These are phyloP conservation scores for Lucilia cuprina DNA, from an alignment of 1,140 invertebrate genomes.

Conservation along the genomic window DNA sequence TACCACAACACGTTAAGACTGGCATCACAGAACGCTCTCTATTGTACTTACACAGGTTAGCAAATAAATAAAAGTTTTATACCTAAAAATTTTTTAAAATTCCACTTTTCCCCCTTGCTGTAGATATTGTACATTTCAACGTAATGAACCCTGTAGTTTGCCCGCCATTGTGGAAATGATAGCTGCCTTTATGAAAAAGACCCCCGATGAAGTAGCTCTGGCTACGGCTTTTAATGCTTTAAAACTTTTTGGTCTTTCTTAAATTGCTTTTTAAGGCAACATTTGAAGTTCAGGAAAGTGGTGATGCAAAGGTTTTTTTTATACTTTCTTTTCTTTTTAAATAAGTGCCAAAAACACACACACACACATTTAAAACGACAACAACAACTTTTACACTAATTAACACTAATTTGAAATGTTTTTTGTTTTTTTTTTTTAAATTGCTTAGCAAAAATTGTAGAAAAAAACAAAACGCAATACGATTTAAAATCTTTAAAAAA, in stretches of 20 bases:
- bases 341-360: slow-evolving; percentile 5
- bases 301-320: neutral
- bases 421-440: neutral
- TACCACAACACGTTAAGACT: slow-evolving; percentile 86
- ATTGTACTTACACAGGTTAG: slow-evolving; percentile 60
- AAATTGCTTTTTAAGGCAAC: slow-evolving; percentile 51
- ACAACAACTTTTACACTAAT: neutral
- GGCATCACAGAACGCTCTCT: slow-evolving; percentile 81
- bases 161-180: slow-evolving; percentile 94
- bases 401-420: neutral
- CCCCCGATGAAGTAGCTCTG: slow-evolving; percentile 88
- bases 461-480: neutral
- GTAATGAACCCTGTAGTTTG: slow-evolving; percentile 94
- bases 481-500: neutral
- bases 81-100: neutral
- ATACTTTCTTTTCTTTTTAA: neutral
- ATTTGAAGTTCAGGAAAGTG: neutral
- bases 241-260: slow-evolving; percentile 88
- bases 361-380: neutral
- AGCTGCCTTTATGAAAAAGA: slow-evolving; percentile 85
- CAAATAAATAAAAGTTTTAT: neutral
- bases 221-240: slow-evolving; percentile 93
- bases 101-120: slow-evolving; percentile 46
- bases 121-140: slow-evolving; percentile 92
- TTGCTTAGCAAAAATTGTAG: neutral